Percentiles rank a stretch among this genome's conserved stretches.
phyloP scores from a whole-genome alignment of 2,888 invertebrate species.

The Himalopsyche anomala region DNA sequence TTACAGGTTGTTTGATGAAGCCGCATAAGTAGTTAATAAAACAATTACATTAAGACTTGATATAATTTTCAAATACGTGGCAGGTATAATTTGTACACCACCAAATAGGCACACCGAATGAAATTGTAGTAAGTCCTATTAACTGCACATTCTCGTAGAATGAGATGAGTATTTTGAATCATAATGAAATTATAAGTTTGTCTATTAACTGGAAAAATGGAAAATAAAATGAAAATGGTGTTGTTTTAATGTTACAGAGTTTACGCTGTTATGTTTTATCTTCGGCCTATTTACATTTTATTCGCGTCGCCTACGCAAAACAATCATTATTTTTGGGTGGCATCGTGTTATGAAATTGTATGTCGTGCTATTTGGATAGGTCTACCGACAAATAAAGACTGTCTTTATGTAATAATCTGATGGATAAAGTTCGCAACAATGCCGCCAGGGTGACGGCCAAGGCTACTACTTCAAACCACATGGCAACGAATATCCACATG shows the following conservation, averaged over 20 bases:
- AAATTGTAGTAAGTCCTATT: too few species aligned
- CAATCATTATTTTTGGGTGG: neutral
- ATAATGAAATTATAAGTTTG: too few species aligned
- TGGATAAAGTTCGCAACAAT: constrained; percentile 28
- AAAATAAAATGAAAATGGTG: too few species aligned
- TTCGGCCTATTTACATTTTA: neutral
- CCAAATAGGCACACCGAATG: too few species aligned
- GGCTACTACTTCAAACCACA: constrained; percentile 42
- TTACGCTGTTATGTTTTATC: neutral
- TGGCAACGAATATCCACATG: constrained; percentile 8
- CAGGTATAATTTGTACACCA: too few species aligned
- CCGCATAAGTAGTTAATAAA: too few species aligned
- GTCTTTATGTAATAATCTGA: constrained; percentile 33
- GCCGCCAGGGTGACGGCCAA: constrained; percentile 48
- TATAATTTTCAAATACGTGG: too few species aligned
- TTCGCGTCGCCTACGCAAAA: neutral
- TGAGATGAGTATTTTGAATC: too few species aligned
- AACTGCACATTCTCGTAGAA: too few species aligned
- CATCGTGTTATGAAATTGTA: neutral
- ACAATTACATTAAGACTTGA: too few species aligned
- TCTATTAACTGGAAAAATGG: too few species aligned
- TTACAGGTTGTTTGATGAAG: too few species aligned
- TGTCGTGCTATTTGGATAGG: neutral
- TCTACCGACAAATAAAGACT: neutral
- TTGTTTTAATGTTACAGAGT: neutral